These are phyloP conservation scores for Eretmochelys imbricata DNA, from an alignment of 2,113 vertebrate species.

Conservation along the genomic window DNA sequence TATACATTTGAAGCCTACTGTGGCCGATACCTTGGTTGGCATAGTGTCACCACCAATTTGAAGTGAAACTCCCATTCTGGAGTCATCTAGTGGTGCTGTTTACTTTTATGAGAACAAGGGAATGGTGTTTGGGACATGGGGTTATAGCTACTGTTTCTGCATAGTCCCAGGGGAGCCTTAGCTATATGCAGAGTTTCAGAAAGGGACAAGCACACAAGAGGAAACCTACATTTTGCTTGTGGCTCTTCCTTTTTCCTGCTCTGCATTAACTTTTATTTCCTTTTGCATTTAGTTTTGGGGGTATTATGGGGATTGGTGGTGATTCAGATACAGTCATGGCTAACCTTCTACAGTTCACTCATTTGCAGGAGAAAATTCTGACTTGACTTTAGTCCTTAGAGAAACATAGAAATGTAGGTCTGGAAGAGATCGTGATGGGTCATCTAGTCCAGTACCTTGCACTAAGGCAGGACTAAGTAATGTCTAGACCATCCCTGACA, in stretches of 20 bases:
- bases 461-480: too few relatives aligned
- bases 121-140: neutral
- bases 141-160: neutral
- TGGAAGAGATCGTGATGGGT: too few relatives aligned
- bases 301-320: neutral
- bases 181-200: neutral
- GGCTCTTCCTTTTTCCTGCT: neutral
- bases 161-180: neutral
- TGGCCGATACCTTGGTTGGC: neutral
- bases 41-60: neutral
- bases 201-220: neutral
- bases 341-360: neutral
- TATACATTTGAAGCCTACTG: neutral
- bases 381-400: neutral
- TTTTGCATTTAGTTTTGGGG: slow-evolving; percentile 13
- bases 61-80: neutral
- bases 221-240: neutral
- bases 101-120: neutral
- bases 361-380: neutral
- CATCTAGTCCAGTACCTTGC: too few relatives aligned
- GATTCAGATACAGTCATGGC: neutral
- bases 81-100: neutral
- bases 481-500: too few relatives aligned
- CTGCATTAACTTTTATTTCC: neutral
- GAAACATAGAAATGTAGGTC: too few relatives aligned